Conservation (phyloP, 2,113 vertebrate species). For the Mus musculus region DNA sequence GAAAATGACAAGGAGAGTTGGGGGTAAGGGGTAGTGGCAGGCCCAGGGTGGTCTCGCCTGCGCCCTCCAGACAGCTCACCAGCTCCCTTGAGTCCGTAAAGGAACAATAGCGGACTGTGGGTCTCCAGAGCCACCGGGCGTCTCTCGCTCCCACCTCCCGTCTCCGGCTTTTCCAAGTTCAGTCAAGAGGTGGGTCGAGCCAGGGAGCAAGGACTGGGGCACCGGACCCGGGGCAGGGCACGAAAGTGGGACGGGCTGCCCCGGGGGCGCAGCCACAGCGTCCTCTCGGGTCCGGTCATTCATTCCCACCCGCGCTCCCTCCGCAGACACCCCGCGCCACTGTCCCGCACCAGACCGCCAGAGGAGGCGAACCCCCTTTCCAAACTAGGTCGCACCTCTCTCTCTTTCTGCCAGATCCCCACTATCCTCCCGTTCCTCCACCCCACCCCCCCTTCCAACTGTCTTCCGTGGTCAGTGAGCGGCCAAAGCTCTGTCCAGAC, state of each 20-base stretch:
- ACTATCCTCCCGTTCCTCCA: neutral
- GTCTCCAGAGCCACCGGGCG: neutral
- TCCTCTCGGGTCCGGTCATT: constrained; percentile 3
- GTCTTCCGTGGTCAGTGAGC: neutral
- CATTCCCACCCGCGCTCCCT: constrained; percentile 57
- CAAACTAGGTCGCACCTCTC: constrained; percentile 8
- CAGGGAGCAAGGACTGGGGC: neutral
- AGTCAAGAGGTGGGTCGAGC: neutral
- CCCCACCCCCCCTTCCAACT: neutral
- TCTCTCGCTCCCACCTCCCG: constrained; percentile 23
- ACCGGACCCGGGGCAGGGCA: neutral
- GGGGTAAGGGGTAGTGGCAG: neutral
- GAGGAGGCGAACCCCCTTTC: neutral
- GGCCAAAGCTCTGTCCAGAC: constrained; percentile 1
- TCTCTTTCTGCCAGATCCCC: neutral
- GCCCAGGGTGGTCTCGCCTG: neutral
- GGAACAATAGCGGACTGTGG: constrained; percentile 75
- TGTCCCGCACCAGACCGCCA: neutral
- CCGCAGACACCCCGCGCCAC: neutral
- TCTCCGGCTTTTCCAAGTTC: constrained; percentile 53
- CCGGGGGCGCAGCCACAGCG: neutral
- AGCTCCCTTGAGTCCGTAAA: neutral
- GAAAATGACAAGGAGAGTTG: neutral
- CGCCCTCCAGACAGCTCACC: neutral
- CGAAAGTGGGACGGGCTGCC: constrained; percentile 44